These are phyloP conservation scores for Zeugodacus cucurbitae DNA, from an alignment of 1,140 invertebrate genomes.

Conservation along the genomic window DNA sequence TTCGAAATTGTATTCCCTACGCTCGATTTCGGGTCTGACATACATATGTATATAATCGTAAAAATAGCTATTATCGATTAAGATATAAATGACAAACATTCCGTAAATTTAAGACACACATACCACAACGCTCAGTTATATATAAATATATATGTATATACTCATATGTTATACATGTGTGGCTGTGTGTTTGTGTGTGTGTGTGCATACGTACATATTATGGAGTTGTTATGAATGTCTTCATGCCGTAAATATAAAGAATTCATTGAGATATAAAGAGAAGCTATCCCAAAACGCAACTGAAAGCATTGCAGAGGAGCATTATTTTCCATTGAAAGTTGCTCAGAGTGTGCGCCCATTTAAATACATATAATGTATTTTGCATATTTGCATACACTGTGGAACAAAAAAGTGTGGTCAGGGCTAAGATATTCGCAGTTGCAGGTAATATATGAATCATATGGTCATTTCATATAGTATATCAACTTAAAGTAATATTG, in stretches of 20 bases:
- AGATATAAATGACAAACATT: not conserved
- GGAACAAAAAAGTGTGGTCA: not conserved
- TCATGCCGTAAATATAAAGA: constrained; percentile 16
- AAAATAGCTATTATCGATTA: not conserved
- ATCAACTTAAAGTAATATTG: too few species aligned
- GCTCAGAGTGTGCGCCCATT: constrained; percentile 26
- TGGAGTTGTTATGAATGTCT: constrained; percentile 25
- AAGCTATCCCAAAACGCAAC: constrained; percentile 31
- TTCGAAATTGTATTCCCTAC: too few species aligned
- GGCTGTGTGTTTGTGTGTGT: not conserved
- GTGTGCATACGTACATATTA: not conserved
- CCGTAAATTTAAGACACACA: not conserved
- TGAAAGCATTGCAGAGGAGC: constrained; percentile 34
- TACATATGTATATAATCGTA: not conserved
- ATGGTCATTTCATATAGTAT: too few species aligned
- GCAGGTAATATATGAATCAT: too few species aligned
- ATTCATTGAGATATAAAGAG: constrained; percentile 38
- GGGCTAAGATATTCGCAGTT: not conserved
- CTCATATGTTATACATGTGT: not conserved
- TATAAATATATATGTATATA: not conserved
- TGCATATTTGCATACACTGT: constrained; percentile 23
- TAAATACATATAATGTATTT: constrained; percentile 11
- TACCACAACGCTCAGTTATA: not conserved
- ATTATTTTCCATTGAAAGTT: constrained; percentile 38
- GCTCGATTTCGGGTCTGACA: not conserved